Evolutionary conservation across 2,113 vertebrate species (phyloP).

Genomic region (Lagopus muta): DNA sequence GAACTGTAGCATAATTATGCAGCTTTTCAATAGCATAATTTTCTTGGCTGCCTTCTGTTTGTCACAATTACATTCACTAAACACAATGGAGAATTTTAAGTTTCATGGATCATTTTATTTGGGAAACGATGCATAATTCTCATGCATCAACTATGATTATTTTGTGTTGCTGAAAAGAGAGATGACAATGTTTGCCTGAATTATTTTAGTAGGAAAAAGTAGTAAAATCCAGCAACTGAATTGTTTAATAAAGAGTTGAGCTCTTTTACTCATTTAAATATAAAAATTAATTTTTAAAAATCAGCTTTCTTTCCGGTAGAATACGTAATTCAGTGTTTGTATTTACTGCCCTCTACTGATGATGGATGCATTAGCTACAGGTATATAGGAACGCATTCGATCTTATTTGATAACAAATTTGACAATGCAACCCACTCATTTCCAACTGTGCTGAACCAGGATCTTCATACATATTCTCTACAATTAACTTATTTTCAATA

Average conservation of each 20-base stretch:
- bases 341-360: constrained; percentile 80
- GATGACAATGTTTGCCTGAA: neutral
- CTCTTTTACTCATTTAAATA: neutral
- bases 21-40: neutral
- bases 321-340: neutral
- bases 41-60: neutral
- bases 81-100: neutral
- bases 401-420: neutral
- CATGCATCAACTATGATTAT: neutral
- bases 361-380: neutral
- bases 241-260: neutral
- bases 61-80: neutral
- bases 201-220: accelerated
- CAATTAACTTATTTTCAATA: neutral
- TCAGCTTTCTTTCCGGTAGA: neutral
- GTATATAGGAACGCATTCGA: neutral
- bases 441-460: neutral
- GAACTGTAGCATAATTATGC: neutral
- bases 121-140: neutral
- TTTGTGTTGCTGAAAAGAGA: neutral
- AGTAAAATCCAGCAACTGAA: neutral
- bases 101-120: neutral
- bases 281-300: neutral
- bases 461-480: neutral
- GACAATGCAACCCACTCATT: neutral